Percentiles rank a stretch among this genome's conserved stretches.
These are phyloP conservation scores for Latheticus oryzae DNA, from an alignment of 2,888 invertebrate species.

Conservation along the genomic window DNA sequence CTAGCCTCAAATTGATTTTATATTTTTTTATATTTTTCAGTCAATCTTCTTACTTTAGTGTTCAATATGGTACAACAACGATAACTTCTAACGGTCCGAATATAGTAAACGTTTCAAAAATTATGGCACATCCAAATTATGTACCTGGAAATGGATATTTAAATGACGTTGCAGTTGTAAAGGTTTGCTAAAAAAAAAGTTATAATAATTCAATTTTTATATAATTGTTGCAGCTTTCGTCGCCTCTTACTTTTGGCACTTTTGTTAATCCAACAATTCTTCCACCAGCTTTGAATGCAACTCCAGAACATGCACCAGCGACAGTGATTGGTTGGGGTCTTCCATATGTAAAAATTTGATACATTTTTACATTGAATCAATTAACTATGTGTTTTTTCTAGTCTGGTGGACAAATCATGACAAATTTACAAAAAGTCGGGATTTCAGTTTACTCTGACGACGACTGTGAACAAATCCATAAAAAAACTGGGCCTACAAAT, in stretches of 20 bases:
- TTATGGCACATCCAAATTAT: constrained; percentile 8
- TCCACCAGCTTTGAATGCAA: constrained; percentile 43
- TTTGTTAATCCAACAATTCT: constrained; percentile 42
- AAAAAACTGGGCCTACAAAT: constrained; percentile 45
- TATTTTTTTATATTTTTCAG: too few species aligned
- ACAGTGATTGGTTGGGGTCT: constrained; percentile 50
- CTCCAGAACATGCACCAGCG: constrained; percentile 42
- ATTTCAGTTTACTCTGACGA: constrained; percentile 60
- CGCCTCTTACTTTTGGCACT: constrained; percentile 43
- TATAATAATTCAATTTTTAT: constrained; percentile 8
- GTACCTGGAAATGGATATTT: constrained; percentile 3
- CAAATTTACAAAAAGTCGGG: constrained; percentile 62
- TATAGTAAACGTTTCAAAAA: constrained; percentile 8
- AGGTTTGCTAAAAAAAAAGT: constrained; percentile 44
- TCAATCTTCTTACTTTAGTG: constrained; percentile 44
- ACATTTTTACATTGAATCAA: too few species aligned
- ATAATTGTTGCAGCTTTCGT: constrained; percentile 42
- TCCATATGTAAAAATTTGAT: too few species aligned
- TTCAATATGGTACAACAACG: constrained; percentile 33
- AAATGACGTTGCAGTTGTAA: constrained; percentile 46
- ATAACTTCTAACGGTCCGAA: constrained; percentile 28
- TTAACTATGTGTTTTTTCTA: constrained; percentile 46
- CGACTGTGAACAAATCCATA: constrained; percentile 60
- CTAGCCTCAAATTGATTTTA: too few species aligned
- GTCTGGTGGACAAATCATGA: constrained; percentile 61